Percentiles rank a stretch among this genome's conserved stretches.
Evolutionary conservation across 2,888 invertebrate species (phyloP).

Genomic region (Carcina quercana): DNA sequence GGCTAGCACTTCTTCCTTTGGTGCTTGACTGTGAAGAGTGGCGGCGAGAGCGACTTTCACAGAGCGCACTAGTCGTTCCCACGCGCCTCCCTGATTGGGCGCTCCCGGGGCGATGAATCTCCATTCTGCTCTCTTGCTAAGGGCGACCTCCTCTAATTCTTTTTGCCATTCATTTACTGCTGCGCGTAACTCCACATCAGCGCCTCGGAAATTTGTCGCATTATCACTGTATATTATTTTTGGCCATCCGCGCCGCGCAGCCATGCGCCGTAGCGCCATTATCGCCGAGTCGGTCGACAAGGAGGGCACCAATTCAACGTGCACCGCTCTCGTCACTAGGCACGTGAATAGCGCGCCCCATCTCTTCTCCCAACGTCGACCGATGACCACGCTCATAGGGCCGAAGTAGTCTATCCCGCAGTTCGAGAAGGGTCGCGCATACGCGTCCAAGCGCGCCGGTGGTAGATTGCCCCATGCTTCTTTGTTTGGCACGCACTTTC

Average conservation of each 20-base stretch:
- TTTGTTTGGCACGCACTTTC: neutral
- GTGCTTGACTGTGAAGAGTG: constrained; percentile 10
- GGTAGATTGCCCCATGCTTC: neutral
- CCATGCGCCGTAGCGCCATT: constrained; percentile 5
- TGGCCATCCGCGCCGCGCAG: constrained; percentile 7
- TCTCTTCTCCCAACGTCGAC: neutral
- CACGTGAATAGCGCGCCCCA: constrained; percentile 4
- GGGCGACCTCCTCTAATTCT: too few species aligned
- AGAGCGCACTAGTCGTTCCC: constrained; percentile 13
- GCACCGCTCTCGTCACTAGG: neutral
- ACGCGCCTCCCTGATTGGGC: constrained; percentile 14
- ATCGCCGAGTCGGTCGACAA: constrained; percentile 5
- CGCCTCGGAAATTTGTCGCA: constrained; percentile 7
- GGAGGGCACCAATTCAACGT: constrained; percentile 1
- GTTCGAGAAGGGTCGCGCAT: constrained; percentile 1
- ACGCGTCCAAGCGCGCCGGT: neutral
- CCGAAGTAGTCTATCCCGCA: constrained; percentile 12
- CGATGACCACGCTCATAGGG: constrained; percentile 5
- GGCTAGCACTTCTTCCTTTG: constrained; percentile 8
- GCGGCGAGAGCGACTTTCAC: constrained; percentile 12
- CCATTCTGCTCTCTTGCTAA: constrained; percentile 12
- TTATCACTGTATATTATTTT: constrained; percentile 7
- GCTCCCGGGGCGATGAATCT: constrained; percentile 14
- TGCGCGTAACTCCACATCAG: constrained; percentile 3
- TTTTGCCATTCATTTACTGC: constrained; percentile 1